A percentile compares a stretch with the other conserved stretches of the same genome.
Conservation (phyloP, 2,113 vertebrate genomes). For the Phalacrocorax carbo region DNA sequence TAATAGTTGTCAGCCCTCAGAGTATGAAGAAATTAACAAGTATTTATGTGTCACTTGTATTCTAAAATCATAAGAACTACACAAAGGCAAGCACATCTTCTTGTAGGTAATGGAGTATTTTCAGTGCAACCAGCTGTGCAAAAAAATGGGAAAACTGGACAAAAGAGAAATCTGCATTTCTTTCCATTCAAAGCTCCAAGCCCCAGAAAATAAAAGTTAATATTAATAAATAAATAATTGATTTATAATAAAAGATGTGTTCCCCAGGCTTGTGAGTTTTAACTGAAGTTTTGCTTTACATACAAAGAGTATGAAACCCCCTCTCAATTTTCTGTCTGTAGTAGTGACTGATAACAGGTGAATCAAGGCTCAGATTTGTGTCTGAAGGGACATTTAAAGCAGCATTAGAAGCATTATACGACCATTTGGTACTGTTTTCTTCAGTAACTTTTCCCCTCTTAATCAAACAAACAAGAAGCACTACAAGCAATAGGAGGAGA, state of each 20-base stretch:
- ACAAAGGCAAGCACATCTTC: neutral
- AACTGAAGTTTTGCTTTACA: neutral
- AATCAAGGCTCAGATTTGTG: neutral
- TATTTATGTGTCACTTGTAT: neutral
- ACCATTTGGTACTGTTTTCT: neutral
- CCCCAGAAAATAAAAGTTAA: neutral
- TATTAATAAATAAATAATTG: neutral
- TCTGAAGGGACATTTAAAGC: neutral
- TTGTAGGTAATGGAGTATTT: neutral
- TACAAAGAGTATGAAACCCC: neutral
- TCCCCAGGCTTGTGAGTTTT: neutral
- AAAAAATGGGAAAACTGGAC: neutral
- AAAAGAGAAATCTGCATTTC: neutral
- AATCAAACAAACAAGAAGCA: neutral
- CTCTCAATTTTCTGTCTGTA: neutral
- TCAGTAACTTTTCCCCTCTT: neutral
- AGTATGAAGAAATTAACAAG: neutral
- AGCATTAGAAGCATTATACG: neutral
- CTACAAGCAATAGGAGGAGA: neutral
- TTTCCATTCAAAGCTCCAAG: neutral
- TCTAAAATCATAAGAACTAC: neutral
- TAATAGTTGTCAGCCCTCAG: neutral
- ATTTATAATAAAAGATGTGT: fast-evolving
- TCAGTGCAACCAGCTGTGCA: neutral
- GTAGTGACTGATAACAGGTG: neutral